phyloP scores from a whole-genome alignment of 1,140 invertebrate species.

The Anoplophora glabripennis region DNA sequence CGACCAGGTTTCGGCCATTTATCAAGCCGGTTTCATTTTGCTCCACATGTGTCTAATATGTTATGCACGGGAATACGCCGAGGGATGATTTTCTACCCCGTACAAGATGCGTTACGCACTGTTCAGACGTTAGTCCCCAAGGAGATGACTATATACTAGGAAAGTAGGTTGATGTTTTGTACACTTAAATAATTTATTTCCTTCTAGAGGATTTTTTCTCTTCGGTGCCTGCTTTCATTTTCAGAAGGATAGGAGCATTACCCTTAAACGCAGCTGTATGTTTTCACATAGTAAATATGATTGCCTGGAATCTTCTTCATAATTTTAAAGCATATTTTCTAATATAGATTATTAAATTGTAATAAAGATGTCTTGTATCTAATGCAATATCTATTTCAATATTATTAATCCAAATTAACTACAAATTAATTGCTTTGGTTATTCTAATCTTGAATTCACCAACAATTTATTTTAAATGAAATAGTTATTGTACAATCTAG shows the following conservation, averaged over 20 bases:
- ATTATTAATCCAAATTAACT: no score
- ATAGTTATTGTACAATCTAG: no score
- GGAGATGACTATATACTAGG: slow-evolving; percentile 3
- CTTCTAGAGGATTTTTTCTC: slow-evolving; percentile 9
- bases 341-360: no score
- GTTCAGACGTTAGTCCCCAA: slow-evolving; percentile 11
- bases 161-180: slow-evolving; percentile 6
- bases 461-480: no score
- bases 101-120: slow-evolving; percentile 20
- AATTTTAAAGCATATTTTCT: no score
- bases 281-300: slow-evolving; percentile 4
- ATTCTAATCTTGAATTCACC: no score
- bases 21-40: slow-evolving; percentile 37
- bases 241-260: background rate
- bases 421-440: no score
- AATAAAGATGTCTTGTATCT: no score
- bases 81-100: slow-evolving; percentile 18
- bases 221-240: background rate
- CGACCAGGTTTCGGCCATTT: slow-evolving; percentile 35
- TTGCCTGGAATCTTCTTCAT: no score
- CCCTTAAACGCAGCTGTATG: background rate
- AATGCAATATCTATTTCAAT: no score
- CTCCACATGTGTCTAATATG: slow-evolving; percentile 37
- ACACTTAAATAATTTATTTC: slow-evolving; percentile 8
- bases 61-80: slow-evolving; percentile 26